Percentiles rank a stretch among this genome's conserved stretches.
Conservation (phyloP, 2,888 invertebrate species). For the Parnassius apollo region DNA sequence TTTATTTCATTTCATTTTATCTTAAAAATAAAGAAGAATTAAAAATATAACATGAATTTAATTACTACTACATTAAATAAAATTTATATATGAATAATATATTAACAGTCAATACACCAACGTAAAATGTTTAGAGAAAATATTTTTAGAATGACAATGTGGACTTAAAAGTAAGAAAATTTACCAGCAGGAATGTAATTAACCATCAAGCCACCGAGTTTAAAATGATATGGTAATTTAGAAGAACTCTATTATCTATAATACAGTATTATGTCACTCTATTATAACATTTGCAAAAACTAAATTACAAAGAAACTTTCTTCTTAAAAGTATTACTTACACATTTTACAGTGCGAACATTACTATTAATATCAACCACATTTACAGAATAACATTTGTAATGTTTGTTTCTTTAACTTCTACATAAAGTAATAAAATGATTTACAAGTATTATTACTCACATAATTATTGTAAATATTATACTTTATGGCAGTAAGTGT, state of each 20-base stretch:
- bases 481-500: constrained; percentile 9
- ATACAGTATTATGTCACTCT: not conserved
- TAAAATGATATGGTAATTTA: not conserved
- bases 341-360: constrained; percentile 10
- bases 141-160: too few relatives aligned
- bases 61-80: not conserved
- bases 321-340: constrained; percentile 19
- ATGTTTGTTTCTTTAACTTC: constrained; percentile 1
- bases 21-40: not conserved
- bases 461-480: constrained; percentile 9
- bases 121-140: too few relatives aligned
- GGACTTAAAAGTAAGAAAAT: not conserved
- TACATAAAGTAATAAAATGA: not conserved
- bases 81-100: too few relatives aligned
- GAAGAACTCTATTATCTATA: not conserved
- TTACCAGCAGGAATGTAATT: constrained; percentile 24
- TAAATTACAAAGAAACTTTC: not conserved
- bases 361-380: constrained; percentile 4
- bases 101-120: too few relatives aligned
- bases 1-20: too few relatives aligned
- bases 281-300: not conserved
- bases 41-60: constrained; percentile 1
- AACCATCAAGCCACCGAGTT: constrained; percentile 1
- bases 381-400: constrained; percentile 15
- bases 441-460: not conserved